These are phyloP conservation scores for Scaptomyza reducta DNA, from an alignment of 2,888 invertebrate genomes.

Conservation along the genomic window DNA sequence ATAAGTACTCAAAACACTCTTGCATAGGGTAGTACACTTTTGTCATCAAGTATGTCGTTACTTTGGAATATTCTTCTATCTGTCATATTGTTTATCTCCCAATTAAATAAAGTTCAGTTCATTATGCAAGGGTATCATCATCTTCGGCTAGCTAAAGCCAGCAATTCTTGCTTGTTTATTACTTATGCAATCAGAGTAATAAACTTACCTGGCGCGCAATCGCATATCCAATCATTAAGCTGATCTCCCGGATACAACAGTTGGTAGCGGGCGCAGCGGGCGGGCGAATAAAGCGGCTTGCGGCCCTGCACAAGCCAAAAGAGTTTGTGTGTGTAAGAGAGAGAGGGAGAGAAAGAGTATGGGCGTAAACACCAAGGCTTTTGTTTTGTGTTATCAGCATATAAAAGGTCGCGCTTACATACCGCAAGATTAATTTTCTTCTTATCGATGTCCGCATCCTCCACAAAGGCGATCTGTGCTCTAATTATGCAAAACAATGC, in stretches of 20 bases:
- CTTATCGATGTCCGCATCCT: constrained; percentile 72
- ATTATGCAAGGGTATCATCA: background rate
- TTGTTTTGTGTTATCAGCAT: constrained; percentile 41
- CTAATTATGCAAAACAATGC: constrained; percentile 31
- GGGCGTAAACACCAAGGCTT: constrained; percentile 10
- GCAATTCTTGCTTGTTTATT: background rate
- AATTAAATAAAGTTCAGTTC: background rate
- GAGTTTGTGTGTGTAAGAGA: background rate
- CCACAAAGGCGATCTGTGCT: constrained; percentile 74
- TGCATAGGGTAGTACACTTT: background rate
- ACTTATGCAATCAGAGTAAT: constrained; percentile 60
- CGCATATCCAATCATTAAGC: constrained; percentile 87
- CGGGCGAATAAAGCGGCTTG: constrained; percentile 86
- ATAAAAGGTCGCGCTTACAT: constrained; percentile 39
- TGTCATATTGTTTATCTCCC: too few species aligned
- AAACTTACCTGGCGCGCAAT: constrained; percentile 83
- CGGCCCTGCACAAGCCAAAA: constrained; percentile 76
- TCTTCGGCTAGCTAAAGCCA: background rate
- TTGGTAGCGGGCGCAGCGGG: constrained; percentile 87
- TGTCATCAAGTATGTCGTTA: background rate
- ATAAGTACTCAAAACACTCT: background rate
- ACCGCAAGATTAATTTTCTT: constrained; percentile 78
- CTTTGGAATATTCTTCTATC: too few species aligned
- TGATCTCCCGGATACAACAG: constrained; percentile 88
- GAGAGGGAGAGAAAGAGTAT: background rate